Conservation (phyloP, 2,797 vertebrate genomes). For the Tadarida brasiliensis region DNA sequence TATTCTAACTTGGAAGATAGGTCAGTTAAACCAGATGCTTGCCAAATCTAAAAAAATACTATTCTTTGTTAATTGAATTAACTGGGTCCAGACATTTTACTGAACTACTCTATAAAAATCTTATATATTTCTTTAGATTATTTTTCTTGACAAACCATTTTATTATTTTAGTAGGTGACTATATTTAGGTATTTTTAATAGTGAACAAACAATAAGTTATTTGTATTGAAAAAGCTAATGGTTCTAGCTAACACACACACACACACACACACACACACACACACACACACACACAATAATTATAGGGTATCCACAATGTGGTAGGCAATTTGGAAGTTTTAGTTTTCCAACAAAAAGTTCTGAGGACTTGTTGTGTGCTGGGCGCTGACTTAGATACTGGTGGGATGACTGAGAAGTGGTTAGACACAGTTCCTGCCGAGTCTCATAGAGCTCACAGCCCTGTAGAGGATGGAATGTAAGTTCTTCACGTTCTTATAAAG, state of each 20-base stretch:
- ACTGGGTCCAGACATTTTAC: background rate
- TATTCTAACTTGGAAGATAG: conserved; percentile 9
- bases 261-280: background rate
- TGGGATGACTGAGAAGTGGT: background rate
- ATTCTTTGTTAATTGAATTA: conserved; percentile 30
- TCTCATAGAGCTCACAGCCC: background rate
- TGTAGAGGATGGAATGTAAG: background rate
- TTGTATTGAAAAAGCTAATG: background rate
- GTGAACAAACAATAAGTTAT: background rate
- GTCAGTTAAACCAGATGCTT: background rate
- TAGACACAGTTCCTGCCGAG: background rate
- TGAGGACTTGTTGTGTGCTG: background rate
- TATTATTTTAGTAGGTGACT: background rate
- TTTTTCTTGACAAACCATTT: background rate
- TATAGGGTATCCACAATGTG: background rate
- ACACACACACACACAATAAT: background rate
- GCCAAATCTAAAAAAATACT: conserved; percentile 2
- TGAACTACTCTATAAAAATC: background rate
- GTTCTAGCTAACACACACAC: background rate
- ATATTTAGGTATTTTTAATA: conserved; percentile 15
- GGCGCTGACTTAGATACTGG: background rate
- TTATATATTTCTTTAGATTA: conserved; percentile 20
- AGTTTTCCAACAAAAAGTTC: background rate
- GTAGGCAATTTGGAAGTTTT: conserved; percentile 12
- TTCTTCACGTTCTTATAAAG: background rate